Evolutionary conservation across 2,797 vertebrate genomes (phyloP), one percentile per base, ranked within the genome.

Genomic region (Cossypha polioptera): DNA sequence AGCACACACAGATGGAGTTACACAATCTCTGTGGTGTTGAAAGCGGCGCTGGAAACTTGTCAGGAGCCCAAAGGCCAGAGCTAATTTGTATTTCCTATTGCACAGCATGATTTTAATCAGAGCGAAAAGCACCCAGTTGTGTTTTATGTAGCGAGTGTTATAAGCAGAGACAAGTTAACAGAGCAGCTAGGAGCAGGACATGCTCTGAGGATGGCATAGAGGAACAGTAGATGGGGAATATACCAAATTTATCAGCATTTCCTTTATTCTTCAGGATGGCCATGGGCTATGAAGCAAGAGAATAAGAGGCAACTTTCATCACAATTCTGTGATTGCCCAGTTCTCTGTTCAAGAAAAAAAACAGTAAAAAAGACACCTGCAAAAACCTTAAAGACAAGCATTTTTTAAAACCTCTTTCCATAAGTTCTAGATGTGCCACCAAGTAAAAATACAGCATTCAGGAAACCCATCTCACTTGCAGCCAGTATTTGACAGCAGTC

Each of bases 81-180:
- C 62, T 95, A 74, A 95, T 92, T 94, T 71, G 63, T 83, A 72
- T 88, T 90, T 92, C 77, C 91, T 95, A 94, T 82, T 67, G 90
- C 86, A 86, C 89, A 92, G 81, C 69, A 31, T 59, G 84, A 92
- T 91, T 94, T 92, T 89, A 93, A 90, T 92, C 84, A 42, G 48
- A 91, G 61, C 3, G 0, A 93, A 91, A 92, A 82, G 86, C 3
- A 0, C 28, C n/a, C 19, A 2, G 16, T 88, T 95, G 74, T 59
- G 50, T 40, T 88, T 92, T 76, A 63, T 38, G 28, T 77, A 76
- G 38, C 10, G 40, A 61, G 45, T 40, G 48, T 84, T 93, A 19
- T 55, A 76, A 91, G 86, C 14, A 87, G 43, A 48, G 77, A 82
- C 86, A 71, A 90, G 77, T 89, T 94, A 79, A 58, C 59, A 83